Evolutionary conservation across 1,140 invertebrate species (phyloP), one percentile per base, ranked within the genome.

Genomic region (Colletes gigas): DNA sequence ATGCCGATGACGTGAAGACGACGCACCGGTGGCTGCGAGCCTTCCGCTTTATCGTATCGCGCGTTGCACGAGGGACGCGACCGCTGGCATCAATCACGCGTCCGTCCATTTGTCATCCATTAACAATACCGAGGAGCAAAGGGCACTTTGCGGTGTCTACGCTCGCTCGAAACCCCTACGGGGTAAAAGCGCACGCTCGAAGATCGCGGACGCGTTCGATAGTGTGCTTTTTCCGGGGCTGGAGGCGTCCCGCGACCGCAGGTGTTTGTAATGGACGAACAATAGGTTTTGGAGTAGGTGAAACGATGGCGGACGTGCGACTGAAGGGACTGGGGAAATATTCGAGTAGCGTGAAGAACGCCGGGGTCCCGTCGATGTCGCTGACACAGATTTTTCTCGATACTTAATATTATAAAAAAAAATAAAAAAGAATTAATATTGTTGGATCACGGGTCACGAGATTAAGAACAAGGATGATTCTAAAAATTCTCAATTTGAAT

Each of bases 61-160:
- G 17, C 50, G 21, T 39, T 30, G 19, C 39, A 5, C 17, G 14
- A 9, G 50, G 67, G 50, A n/a, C 21, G 14, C 14, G 39, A 10
- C 30, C 12, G 19, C 15, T n/a, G 21, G 14, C 67, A 69, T 69
- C 67, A 69, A 69, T 69, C 67, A 69, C 50, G 17, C 50, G 67
- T 19, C 50, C 67, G 67, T 69, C 50, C 67, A 69, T 69, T 69
- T 69, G 67, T 69, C 67, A 55, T 69, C 67, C 67, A 7, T 52
- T 39, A 55, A 69, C 67, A 69, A 69, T 69, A 50, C 67, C 15
- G 21, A 4, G 15, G 17, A 19, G 10, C 47, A n/a, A 47, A 50
- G 65, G 66, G 66, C 66, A 68, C 66, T 68, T 68, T 50, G 67
- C 67, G 52, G 21, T 39, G 17, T 68, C 39, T 50, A 6, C 14